phyloP scores from a whole-genome alignment of 2,888 invertebrate genomes.

The Fabriciana adippe region DNA sequence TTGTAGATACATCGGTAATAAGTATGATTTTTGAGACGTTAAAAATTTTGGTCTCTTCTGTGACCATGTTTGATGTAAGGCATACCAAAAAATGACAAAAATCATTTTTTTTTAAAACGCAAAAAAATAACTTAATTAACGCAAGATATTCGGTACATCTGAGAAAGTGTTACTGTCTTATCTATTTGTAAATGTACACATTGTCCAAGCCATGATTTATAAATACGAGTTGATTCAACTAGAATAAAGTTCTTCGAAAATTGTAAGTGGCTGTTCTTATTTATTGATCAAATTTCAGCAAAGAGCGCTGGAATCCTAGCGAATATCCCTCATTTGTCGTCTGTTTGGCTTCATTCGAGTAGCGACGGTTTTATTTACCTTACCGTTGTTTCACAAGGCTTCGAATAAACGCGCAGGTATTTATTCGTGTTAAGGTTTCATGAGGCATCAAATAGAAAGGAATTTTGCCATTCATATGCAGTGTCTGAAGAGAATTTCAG shows the following conservation, averaged over 20 bases:
- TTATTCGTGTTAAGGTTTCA: constrained; percentile 15
- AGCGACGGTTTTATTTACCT: constrained; percentile 10
- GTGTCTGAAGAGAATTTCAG: not conserved
- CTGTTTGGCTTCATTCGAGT: constrained; percentile 3
- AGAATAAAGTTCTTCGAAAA: not conserved
- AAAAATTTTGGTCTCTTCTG: too few species aligned
- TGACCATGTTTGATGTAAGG: too few species aligned
- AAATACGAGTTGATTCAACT: not conserved
- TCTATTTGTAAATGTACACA: too few species aligned
- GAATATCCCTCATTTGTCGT: constrained; percentile 11
- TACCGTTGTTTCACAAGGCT: constrained; percentile 9
- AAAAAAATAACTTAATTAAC: too few species aligned
- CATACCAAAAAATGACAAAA: too few species aligned
- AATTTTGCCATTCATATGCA: constrained; percentile 1
- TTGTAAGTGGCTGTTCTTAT: constrained; percentile 2
- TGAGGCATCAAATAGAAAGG: constrained; percentile 9
- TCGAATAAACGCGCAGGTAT: constrained; percentile 1
- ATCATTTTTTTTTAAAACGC: too few species aligned
- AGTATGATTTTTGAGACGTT: too few species aligned
- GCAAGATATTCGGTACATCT: too few species aligned
- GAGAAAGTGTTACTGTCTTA: too few species aligned
- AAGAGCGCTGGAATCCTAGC: not conserved
- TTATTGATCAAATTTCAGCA: constrained; percentile 16
- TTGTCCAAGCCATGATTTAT: too few species aligned
- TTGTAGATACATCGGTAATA: too few species aligned